Conservation (phyloP, 2,888 invertebrate genomes). For the Drosophila austrosaltans region DNA sequence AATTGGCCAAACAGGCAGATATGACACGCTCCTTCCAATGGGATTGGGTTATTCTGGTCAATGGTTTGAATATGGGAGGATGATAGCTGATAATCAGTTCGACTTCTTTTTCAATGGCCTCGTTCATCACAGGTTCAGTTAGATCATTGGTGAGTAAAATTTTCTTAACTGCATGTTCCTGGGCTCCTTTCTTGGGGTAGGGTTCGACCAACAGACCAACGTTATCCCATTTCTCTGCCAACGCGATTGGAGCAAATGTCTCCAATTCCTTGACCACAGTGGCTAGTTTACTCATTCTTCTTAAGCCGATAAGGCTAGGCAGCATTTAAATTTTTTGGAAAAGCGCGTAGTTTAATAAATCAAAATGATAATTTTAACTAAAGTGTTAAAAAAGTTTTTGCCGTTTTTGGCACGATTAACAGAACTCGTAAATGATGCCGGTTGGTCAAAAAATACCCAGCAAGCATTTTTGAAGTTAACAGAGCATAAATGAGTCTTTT, state of each 20-base stretch:
- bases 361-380: background rate
- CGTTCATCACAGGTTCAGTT: conserved; percentile 93
- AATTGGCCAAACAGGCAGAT: conserved; percentile 90
- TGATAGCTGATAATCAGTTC: conserved; percentile 96
- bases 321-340: conserved; percentile 32
- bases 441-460: background rate
- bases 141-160: conserved; percentile 96
- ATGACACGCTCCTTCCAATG: conserved; percentile 93
- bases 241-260: conserved; percentile 87
- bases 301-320: conserved; percentile 32
- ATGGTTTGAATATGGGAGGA: conserved; percentile 95
- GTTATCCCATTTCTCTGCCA: conserved; percentile 97
- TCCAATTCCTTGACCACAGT: conserved; percentile 86
- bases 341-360: background rate
- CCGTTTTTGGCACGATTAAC: too few relatives aligned
- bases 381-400: background rate
- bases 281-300: conserved; percentile 54
- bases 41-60: conserved; percentile 92
- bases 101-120: conserved; percentile 88
- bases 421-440: background rate
- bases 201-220: conserved; percentile 96
- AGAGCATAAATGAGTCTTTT: too few relatives aligned
- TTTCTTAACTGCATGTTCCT: conserved; percentile 84
- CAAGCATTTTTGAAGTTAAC: too few relatives aligned
- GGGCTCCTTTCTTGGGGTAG: conserved; percentile 83